Conservation (phyloP, 2,113 vertebrate genomes). For the Rhynchomys soricoides region DNA sequence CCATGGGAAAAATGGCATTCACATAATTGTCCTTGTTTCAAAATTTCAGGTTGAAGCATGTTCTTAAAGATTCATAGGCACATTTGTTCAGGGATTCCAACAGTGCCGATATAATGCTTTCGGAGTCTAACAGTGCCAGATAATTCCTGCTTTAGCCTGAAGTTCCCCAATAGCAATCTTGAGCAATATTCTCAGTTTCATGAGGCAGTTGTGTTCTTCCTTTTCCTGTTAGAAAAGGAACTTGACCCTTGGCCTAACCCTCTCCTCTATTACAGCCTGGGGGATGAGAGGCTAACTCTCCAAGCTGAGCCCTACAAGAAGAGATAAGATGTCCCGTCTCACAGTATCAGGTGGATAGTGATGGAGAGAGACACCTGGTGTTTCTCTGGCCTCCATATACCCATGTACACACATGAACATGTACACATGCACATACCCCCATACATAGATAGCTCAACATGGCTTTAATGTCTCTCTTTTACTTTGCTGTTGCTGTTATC, state of each 20-base stretch:
- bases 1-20: not conserved
- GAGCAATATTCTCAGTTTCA: conserved; percentile 53
- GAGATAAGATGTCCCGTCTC: not conserved
- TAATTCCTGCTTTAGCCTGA: conserved; percentile 45
- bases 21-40: not conserved
- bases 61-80: conserved; percentile 1
- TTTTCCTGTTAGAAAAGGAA: not conserved
- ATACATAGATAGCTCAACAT: not conserved
- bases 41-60: conserved; percentile 21
- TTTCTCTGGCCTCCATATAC: not conserved
- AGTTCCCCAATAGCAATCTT: conserved; percentile 35
- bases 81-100: not conserved
- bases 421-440: not conserved
- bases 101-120: conserved; percentile 34
- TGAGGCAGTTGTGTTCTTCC: not conserved
- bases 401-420: not conserved
- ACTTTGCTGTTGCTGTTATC: not conserved
- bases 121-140: not conserved
- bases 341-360: not conserved
- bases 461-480: not conserved
- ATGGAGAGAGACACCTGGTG: not conserved
- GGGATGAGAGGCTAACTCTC: conserved; percentile 39
- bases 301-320: not conserved
- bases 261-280: not conserved
- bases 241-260: conserved; percentile 49